These are phyloP conservation scores for Micromesistius poutassou DNA, from an alignment of 2,797 vertebrate genomes.

Conservation along the genomic window DNA sequence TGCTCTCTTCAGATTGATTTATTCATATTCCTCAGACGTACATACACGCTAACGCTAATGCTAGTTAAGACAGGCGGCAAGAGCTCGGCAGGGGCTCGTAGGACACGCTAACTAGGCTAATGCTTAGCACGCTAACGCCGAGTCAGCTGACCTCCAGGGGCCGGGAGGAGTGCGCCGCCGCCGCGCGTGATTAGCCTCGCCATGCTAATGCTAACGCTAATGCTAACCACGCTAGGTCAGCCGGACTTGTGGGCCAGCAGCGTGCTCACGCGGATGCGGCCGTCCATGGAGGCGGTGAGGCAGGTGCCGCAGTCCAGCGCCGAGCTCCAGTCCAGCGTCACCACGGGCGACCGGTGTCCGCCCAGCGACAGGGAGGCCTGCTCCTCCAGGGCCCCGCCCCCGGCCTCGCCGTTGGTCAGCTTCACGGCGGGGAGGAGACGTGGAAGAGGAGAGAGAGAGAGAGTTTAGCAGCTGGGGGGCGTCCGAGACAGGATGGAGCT, in stretches of 20 bases:
- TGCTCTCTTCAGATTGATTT: neutral
- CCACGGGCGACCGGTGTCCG: slow-evolving; percentile 92
- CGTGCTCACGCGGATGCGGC: slow-evolving; percentile 94
- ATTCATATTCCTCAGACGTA: neutral
- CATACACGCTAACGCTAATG: no score
- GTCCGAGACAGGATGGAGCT: neutral
- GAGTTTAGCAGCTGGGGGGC: neutral
- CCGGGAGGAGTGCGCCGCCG: neutral
- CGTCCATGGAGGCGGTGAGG: slow-evolving; percentile 95
- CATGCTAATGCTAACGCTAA: neutral
- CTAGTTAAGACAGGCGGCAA: neutral
- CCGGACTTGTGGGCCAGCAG: slow-evolving; percentile 87
- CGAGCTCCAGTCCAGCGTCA: slow-evolving; percentile 94
- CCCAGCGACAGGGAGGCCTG: slow-evolving; percentile 76
- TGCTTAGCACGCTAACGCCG: no score
- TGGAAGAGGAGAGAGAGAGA: neutral
- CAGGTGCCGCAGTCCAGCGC: slow-evolving; percentile 96
- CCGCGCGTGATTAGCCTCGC: no score
- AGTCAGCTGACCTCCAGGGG: neutral
- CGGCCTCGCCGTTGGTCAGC: slow-evolving; percentile 79
- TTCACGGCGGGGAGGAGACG: slow-evolving; percentile 43
- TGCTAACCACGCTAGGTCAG: neutral
- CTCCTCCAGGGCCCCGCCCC: neutral
- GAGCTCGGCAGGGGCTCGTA: neutral
- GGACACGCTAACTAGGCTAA: neutral